A percentile compares a stretch with the other conserved stretches of the same genome.
These are phyloP conservation scores for Ailuropoda melanoleuca DNA, from an alignment of 2,113 vertebrate genomes.

Conservation along the genomic window DNA sequence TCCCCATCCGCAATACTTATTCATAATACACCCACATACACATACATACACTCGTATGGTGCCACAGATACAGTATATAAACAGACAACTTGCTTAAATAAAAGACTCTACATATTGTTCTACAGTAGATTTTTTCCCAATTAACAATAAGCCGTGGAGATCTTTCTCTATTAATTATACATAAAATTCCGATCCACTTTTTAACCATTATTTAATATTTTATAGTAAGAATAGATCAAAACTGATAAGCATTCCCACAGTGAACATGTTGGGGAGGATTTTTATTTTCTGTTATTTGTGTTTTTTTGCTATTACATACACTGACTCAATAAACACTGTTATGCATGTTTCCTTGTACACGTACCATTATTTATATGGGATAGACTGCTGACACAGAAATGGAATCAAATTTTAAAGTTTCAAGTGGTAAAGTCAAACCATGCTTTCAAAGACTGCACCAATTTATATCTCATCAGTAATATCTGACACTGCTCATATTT, in stretches of 20 bases:
- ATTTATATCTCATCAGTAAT: background rate
- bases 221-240: background rate
- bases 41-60: background rate
- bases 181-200: background rate
- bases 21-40: background rate
- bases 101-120: background rate
- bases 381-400: background rate
- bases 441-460: background rate
- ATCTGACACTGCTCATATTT: background rate
- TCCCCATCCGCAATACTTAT: background rate
- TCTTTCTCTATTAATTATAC: background rate
- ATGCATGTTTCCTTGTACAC: background rate
- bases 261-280: background rate
- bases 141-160: background rate
- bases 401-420: constrained; percentile 3
- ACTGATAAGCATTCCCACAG: background rate
- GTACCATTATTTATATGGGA: background rate
- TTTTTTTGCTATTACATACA: background rate
- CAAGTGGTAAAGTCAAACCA: background rate
- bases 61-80: background rate
- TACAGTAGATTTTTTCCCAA: background rate
- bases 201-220: background rate
- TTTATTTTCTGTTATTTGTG: background rate
- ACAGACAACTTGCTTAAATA: background rate
- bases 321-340: background rate